Base-by-base conservation (phyloP, 2,797 vertebrate species). In the Erethizon dorsatum region DNA sequence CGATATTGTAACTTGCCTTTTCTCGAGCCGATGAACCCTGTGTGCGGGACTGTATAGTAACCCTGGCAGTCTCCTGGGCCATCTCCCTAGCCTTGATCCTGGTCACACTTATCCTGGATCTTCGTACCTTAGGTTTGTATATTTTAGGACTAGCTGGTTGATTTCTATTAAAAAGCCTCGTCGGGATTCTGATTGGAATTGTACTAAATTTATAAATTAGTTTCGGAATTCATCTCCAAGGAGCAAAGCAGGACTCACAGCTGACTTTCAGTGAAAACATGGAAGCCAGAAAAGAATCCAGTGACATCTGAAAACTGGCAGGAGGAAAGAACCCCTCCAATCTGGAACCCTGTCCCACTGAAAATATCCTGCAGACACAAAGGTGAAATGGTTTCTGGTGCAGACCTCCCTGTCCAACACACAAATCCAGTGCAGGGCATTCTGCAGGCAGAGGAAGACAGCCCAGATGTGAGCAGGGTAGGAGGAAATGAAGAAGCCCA, bases 141-240 rank as follows among this genome's bases (percentile, higher is more conserved):
- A 45, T 71, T 61, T 71, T 65, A 63, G 15, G 28, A 20, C 28
- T 31, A 31, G 9, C 11, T 73, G 28, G 26, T 41, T 54, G 28
- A 54, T 73, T 47, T 31, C 17, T 45, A 31, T 73, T 31, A 63
- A 59, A 61, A n/a, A 41, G 22, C 75, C 28, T 75, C 5, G n/a
- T 4, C 1, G 22, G 63, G 37, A 52, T 56, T 73, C 50, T 26
- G 63, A 56, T 9, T 31, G 12, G 37, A 56, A 69, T n/a, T 31
- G 28, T 22, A 22, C 20, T 47, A 22, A 10, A 63, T 86, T 63
- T 37, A 26, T 61, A 57, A 78, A 22, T 47, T 24, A 2, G 7
- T 86, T 94, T 71, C 37, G 41, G 50, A 63, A 86, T 61, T 80
- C 33, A 45, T 91, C n/a, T 79, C 56, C n/a, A 80, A 80, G n/a